Conservation (phyloP, 2,888 invertebrate species). For the Liposcelis brunnea region DNA sequence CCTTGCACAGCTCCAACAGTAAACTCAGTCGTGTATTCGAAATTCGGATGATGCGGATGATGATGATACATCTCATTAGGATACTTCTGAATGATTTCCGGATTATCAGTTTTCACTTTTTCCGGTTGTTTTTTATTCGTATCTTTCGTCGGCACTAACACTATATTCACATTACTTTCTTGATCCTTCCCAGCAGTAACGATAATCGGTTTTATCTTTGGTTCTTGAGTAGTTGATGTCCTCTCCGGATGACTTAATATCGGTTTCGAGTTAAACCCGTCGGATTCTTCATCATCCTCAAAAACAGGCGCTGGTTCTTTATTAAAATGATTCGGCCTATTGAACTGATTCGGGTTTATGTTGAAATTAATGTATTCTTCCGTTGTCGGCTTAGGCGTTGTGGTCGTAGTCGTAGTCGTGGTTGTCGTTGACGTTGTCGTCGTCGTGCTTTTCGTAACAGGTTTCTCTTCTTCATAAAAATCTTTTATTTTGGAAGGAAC, state of each 20-base stretch:
- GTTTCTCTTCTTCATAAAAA: conserved; percentile 11
- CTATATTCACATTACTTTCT: conserved; percentile 2
- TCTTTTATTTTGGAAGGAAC: conserved; percentile 13
- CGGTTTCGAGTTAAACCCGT: no score
- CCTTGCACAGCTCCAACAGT: conserved; percentile 6
- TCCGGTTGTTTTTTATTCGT: neutral
- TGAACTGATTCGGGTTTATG: neutral
- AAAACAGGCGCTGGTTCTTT: conserved; percentile 9
- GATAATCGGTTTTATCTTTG: conserved; percentile 2
- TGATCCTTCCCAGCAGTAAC: neutral
- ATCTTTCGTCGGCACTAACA: neutral
- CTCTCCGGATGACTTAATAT: neutral
- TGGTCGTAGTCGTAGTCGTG: conserved; percentile 17
- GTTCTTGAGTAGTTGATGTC: neutral
- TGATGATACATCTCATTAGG: conserved; percentile 8
- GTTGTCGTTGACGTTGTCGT: conserved; percentile 14
- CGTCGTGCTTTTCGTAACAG: conserved; percentile 10
- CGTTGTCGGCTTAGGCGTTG: conserved; percentile 15
- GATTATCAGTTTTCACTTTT: neutral
- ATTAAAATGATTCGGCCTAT: neutral
- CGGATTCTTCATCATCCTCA: conserved; percentile 4
- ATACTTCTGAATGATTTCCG: neutral
- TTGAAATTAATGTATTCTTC: conserved; percentile 10
- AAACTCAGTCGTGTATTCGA: conserved; percentile 5
- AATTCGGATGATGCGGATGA: neutral